phyloP scores from a whole-genome alignment of 2,113 vertebrate genomes.

The Peromyscus californicus region DNA sequence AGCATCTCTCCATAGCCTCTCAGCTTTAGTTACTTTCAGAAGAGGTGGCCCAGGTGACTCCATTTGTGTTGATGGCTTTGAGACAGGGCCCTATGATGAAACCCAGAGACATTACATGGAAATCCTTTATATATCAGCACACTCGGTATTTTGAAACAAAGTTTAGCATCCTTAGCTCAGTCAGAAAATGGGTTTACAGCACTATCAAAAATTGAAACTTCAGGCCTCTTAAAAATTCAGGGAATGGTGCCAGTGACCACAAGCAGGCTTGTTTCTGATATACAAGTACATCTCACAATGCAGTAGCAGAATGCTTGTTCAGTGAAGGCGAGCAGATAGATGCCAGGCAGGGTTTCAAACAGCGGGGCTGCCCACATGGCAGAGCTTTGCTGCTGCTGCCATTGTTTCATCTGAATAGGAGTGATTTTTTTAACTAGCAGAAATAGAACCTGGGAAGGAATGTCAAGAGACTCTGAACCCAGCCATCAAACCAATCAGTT shows the following conservation, averaged over 20 bases:
- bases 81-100: not conserved
- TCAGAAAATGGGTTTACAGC: not conserved
- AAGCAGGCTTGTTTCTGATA: not conserved
- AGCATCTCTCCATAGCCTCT: not conserved
- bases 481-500: too few species aligned
- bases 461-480: not conserved
- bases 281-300: not conserved
- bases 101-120: not conserved
- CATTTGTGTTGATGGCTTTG: not conserved
- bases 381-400: not conserved
- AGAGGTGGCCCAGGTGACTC: not conserved
- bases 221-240: not conserved
- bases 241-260: not conserved
- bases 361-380: not conserved
- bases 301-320: too few species aligned
- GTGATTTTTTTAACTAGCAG: not conserved
- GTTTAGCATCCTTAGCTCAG: not conserved
- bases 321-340: not conserved
- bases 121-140: not conserved
- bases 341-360: not conserved
- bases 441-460: not conserved
- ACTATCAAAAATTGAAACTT: not conserved
- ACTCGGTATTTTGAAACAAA: not conserved
- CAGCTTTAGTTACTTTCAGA: not conserved
- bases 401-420: not conserved